A percentile compares a stretch with the other conserved stretches of the same genome.
Conservation (phyloP, 2,797 vertebrate species). For the Sarcoramphus papa region DNA sequence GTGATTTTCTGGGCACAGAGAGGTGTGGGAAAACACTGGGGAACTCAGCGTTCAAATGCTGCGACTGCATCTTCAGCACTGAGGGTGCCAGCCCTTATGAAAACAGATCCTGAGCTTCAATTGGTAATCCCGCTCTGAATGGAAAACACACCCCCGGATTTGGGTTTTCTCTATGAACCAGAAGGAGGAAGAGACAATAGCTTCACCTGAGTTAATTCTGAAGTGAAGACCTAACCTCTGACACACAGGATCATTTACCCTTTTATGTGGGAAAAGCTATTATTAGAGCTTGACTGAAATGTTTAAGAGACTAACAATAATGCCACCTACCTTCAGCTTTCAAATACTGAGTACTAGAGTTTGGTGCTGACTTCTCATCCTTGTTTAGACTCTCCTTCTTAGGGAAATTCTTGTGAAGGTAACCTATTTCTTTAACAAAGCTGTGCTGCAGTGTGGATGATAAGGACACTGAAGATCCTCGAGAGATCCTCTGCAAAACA, state of each 20-base stretch:
- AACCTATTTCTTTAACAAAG: neutral
- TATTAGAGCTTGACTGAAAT: slow-evolving; percentile 17
- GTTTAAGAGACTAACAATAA: neutral
- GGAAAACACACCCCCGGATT: neutral
- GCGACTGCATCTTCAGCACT: neutral
- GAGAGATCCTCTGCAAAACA: neutral
- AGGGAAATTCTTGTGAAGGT: neutral
- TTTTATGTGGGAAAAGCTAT: slow-evolving; percentile 36
- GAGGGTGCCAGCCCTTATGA: neutral
- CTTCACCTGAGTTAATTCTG: slow-evolving; percentile 12
- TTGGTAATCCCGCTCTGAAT: neutral
- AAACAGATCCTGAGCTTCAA: neutral
- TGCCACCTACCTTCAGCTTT: neutral
- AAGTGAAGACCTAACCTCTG: neutral
- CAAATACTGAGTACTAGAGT: neutral
- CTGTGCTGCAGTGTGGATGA: neutral
- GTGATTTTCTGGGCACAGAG: neutral
- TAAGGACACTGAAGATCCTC: neutral
- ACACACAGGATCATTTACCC: neutral
- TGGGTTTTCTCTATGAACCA: neutral
- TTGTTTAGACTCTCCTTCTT: neutral
- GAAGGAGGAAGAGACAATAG: neutral
- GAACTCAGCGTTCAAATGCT: neutral
- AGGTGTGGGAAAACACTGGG: neutral
- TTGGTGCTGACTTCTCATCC: neutral